These are phyloP conservation scores for Noctua pronuba DNA, from an alignment of 2,888 invertebrate genomes.

Conservation along the genomic window DNA sequence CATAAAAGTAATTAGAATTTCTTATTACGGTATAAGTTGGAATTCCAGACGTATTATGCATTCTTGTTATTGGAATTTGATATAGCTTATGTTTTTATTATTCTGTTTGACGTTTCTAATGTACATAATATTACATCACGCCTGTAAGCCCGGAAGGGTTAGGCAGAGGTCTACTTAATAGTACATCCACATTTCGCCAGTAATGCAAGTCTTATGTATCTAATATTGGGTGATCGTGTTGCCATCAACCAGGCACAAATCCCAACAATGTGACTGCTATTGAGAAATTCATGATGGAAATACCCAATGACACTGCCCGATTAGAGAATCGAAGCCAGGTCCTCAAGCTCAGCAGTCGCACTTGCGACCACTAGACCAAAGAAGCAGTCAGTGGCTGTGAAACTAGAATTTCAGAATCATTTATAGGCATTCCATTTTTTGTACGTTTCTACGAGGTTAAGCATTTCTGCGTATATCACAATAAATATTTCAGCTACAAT, in stretches of 20 bases:
- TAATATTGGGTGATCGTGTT: not conserved
- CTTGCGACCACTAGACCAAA: too few relatives aligned
- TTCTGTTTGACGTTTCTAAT: not conserved
- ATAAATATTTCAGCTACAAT: not conserved
- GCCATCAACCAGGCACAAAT: not conserved
- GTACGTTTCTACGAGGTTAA: not conserved
- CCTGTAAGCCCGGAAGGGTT: not conserved
- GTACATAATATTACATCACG: not conserved
- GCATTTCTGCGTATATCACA: not conserved
- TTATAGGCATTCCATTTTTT: too few relatives aligned
- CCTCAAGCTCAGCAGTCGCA: too few relatives aligned
- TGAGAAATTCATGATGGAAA: not conserved
- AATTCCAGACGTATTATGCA: slow-evolving; percentile 1
- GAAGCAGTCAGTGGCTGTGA: too few relatives aligned
- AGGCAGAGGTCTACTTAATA: not conserved
- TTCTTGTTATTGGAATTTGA: slow-evolving; percentile 10
- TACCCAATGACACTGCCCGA: not conserved
- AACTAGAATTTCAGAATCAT: too few relatives aligned
- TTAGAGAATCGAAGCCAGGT: too few relatives aligned
- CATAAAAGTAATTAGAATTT: slow-evolving; percentile 34
- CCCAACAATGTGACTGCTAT: not conserved
- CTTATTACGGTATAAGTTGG: slow-evolving; percentile 21
- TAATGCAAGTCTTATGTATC: not conserved
- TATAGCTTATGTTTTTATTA: not conserved
- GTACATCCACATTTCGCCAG: not conserved